Base-by-base conservation (phyloP, 23 tunicate genomes). In the Styela clava region DNA sequence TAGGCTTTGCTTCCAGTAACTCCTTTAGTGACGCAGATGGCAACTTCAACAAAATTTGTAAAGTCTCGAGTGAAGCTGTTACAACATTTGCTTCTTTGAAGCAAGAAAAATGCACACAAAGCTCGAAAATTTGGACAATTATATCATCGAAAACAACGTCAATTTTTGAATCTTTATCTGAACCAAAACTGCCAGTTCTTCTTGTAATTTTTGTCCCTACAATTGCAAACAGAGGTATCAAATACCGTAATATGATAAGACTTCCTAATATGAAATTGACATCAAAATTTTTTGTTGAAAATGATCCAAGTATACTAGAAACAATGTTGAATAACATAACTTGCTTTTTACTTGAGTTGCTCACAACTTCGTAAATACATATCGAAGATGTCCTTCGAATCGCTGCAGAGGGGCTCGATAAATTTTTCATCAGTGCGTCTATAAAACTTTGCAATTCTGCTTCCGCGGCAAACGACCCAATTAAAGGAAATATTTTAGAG, bases 381-480 rank as follows among this genome's bases (percentile, higher is more conserved):
- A 63, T 34, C 21, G 94, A 70, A 28, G 98, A 85, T 27, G 86
- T 81, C 61, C 98, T 82, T 5, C 98, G 77, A 16, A 78, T 61
- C 1, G 85, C 86, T 27, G 79, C 80, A n/a, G 98, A 93, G 20
- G 32, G 24, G 72, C 81, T 78, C 29, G 98, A 93, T 30, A 88
- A 79, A 76, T 93, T 93, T 33, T 88, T 88, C 74, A 84, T 63
- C 31, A 87, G 84, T 20, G 86, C 82, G 2, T 82, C 86, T 23
- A 93, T 63, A n/a, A 93, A 68, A 34, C 82, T 84, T 62, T 85
- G 85, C 0, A 93, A 62, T 78, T 93, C 98, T 7, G 68, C 62
- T 71, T 93, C 98, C 34, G 67, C 79, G 16, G 86, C 98, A 78
- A 87, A 93, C 21, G 87, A 33, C 0, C 93, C 93, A 20, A 93